A percentile compares a stretch with the other conserved stretches of the same genome.
phyloP scores from a whole-genome alignment of 2,888 invertebrate genomes.

The Nomada hirtipes region DNA sequence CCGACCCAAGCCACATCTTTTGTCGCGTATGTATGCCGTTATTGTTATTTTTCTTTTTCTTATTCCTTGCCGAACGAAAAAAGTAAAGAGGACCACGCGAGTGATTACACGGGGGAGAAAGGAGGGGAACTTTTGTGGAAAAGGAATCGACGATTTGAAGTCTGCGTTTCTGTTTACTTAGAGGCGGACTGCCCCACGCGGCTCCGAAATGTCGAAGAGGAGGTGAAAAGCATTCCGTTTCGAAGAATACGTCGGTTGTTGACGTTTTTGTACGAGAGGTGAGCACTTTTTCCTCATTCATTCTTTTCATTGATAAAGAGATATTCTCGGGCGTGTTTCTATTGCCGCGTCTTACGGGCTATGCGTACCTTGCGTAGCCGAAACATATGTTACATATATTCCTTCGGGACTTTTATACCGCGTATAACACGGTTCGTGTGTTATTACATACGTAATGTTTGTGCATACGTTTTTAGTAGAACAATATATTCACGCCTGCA shows the following conservation, averaged over 20 bases:
- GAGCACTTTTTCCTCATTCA: conserved; percentile 25
- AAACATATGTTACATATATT: background rate
- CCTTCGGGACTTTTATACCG: too few relatives aligned
- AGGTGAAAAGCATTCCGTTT: conserved; percentile 35
- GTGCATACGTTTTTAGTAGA: too few relatives aligned
- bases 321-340: background rate
- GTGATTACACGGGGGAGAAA: conserved; percentile 50
- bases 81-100: conserved; percentile 47
- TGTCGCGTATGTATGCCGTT: conserved; percentile 22
- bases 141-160: conserved; percentile 64
- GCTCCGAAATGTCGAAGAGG: conserved; percentile 43
- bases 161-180: conserved; percentile 71
- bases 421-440: background rate
- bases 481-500: background rate
- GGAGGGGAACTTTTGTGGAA: conserved; percentile 40
- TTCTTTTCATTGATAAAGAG: background rate
- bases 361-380: too few relatives aligned
- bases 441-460: too few relatives aligned
- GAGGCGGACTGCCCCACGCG: conserved; percentile 56
- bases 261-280: conserved; percentile 37
- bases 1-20: conserved; percentile 30
- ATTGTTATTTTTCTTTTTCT: too few relatives aligned
- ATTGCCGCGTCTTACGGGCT: background rate
- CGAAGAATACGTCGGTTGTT: conserved; percentile 39
- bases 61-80: conserved; percentile 30